Conservation (phyloP, 2,797 vertebrate species). For the Typhlichthys subterraneus region DNA sequence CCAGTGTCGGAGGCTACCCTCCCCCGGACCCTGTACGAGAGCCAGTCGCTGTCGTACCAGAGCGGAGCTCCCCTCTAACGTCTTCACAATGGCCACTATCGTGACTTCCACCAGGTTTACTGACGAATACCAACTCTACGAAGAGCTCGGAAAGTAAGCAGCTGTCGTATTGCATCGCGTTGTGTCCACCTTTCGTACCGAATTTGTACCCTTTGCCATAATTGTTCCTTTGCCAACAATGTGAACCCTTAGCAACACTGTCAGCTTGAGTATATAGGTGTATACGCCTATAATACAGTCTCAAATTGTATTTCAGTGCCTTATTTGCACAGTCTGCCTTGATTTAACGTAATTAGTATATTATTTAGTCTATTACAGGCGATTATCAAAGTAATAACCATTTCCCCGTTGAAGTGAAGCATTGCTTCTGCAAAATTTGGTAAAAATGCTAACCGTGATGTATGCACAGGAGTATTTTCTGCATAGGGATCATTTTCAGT, state of each 20-base stretch:
- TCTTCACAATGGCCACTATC: conserved; percentile 77
- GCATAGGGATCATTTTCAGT: no score
- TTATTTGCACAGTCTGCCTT: no score
- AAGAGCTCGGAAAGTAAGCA: conserved; percentile 98
- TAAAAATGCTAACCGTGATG: no score
- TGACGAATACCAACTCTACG: conserved; percentile 97
- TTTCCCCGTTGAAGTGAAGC: no score
- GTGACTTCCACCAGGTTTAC: conserved; percentile 94
- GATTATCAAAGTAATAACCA: no score
- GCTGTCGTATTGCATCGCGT: conserved; percentile 59
- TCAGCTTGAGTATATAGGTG: no score
- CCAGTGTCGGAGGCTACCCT: conserved; percentile 71
- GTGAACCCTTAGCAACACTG: neutral
- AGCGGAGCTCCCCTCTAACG: conserved; percentile 56
- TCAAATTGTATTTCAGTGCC: no score
- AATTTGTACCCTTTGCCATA: conserved; percentile 6
- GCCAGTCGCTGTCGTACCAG: conserved; percentile 64
- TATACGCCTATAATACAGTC: no score
- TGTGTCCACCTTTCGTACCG: conserved; percentile 25
- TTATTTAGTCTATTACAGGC: no score
- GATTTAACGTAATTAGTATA: no score
- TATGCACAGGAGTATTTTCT: no score
- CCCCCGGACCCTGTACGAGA: conserved; percentile 64
- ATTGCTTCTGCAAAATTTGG: no score
- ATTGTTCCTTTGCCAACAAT: neutral